Evolutionary conservation across 2,888 invertebrate species (phyloP).

Genomic region (Eupithecia subfuscata): DNA sequence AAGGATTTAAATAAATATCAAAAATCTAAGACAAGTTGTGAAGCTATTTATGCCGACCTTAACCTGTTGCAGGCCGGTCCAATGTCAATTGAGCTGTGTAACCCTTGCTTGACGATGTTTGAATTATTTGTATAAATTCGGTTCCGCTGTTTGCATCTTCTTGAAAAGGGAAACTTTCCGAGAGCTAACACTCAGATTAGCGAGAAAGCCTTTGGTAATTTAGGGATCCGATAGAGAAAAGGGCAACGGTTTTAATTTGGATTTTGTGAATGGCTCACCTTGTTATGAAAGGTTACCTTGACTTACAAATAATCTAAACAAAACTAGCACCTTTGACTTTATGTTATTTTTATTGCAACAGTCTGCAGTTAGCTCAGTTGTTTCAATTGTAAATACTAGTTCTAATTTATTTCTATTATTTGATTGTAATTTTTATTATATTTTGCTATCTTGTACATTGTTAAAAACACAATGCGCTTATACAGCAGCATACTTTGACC

Average conservation of each 20-base stretch:
- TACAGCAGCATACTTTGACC: no score
- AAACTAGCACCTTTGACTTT: background rate
- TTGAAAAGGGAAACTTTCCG: constrained; percentile 16
- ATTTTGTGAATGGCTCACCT: background rate
- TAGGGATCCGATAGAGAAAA: constrained; percentile 3
- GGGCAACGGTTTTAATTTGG: background rate
- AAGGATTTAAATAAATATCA: no score
- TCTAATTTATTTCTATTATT: no score
- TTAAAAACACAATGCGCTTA: no score
- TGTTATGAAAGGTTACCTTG: background rate
- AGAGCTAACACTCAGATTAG: constrained; percentile 8
- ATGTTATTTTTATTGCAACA: no score
- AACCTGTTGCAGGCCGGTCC: constrained; percentile 36
- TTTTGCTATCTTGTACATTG: no score
- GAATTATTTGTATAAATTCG: constrained; percentile 34
- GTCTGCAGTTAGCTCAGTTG: no score
- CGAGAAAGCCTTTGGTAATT: constrained; percentile 19
- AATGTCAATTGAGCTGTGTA: constrained; percentile 39
- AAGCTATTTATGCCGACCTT: constrained; percentile 3
- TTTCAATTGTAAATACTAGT: no score
- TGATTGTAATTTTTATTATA: background rate
- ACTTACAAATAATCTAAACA: background rate
- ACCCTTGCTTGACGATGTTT: constrained; percentile 35
- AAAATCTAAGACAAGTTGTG: background rate
- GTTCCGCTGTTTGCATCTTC: constrained; percentile 23